phyloP scores from a whole-genome alignment of 2,113 vertebrate species.

The Scophthalmus maximus region DNA sequence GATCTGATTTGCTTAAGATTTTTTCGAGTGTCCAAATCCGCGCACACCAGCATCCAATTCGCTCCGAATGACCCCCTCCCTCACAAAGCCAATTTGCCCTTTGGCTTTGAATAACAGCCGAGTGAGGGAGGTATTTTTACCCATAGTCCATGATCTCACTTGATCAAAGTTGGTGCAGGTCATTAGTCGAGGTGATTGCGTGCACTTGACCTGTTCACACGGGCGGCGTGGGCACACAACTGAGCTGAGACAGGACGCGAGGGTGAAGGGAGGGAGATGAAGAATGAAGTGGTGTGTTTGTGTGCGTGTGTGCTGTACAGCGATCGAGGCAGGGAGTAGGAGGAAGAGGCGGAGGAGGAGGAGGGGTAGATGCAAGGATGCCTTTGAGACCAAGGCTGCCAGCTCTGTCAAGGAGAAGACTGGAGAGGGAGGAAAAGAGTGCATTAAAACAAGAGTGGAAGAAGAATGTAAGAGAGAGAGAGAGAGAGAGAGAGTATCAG shows the following conservation, averaged over 20 bases:
- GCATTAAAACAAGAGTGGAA: conserved; percentile 44
- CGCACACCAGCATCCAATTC: conserved; percentile 30
- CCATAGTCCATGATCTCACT: conserved; percentile 59
- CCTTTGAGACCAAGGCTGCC: conserved; percentile 54
- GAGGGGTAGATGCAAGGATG: conserved; percentile 49
- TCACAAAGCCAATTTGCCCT: conserved; percentile 56
- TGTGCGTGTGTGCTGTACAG: conserved; percentile 5
- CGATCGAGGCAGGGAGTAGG: conserved; percentile 36
- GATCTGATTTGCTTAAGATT: conserved; percentile 25
- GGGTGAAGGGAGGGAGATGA: conserved; percentile 3
- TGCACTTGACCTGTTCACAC: conserved; percentile 73
- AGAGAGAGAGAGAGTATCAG: conserved; percentile 7
- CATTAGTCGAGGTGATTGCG: conserved; percentile 69
- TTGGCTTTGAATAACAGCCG: conserved; percentile 59
- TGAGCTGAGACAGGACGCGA: conserved; percentile 23
- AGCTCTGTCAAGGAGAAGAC: conserved; percentile 56
- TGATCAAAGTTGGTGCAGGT: conserved; percentile 67
- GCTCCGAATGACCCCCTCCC: conserved; percentile 28
- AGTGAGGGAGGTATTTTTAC: conserved; percentile 63
- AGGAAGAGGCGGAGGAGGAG: conserved; percentile 39
- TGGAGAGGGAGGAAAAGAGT: conserved; percentile 40
- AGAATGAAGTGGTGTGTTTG: conserved; percentile 30
- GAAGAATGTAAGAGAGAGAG: background rate
- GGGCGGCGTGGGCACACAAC: conserved; percentile 54
- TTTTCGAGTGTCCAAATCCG: conserved; percentile 52